A percentile compares a stretch with the other conserved stretches of the same genome.
phyloP scores from a whole-genome alignment of 2,888 invertebrate genomes.

The Cataglyphis rosenhaueri region DNA sequence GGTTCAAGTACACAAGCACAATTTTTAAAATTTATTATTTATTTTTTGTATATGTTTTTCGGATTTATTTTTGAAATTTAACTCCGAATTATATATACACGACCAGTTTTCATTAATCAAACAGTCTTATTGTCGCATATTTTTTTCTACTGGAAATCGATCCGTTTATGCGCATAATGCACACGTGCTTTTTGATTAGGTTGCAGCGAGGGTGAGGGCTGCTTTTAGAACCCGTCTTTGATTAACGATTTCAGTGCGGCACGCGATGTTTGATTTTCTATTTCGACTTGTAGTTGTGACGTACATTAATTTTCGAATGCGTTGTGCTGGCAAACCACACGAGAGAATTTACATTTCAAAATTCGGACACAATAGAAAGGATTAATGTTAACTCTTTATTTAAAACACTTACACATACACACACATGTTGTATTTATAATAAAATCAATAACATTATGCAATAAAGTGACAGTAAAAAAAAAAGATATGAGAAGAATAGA shows the following conservation, averaged over 20 bases:
- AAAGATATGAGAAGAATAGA: background rate
- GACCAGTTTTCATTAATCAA: background rate
- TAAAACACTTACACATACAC: background rate
- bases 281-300: conserved; percentile 34
- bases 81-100: too few relatives aligned
- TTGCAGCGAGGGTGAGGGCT: conserved; percentile 56
- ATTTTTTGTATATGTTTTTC: background rate
- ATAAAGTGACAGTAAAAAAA: background rate
- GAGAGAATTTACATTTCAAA: conserved; percentile 15
- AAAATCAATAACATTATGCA: background rate
- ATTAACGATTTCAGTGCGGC: conserved; percentile 70
- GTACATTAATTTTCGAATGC: conserved; percentile 21
- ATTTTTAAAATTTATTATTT: too few relatives aligned
- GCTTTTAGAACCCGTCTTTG: conserved; percentile 65
- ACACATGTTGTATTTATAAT: background rate
- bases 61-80: background rate
- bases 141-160: conserved; percentile 19
- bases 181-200: conserved; percentile 58
- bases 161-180: conserved; percentile 46
- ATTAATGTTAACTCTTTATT: background rate
- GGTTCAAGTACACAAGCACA: background rate
- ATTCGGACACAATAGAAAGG: background rate
- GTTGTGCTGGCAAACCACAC: background rate
- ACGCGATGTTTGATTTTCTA: conserved; percentile 65
- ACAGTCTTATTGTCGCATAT: background rate